Conservation (phyloP, 2,113 vertebrate species). For the Malaclemys terrapin region DNA sequence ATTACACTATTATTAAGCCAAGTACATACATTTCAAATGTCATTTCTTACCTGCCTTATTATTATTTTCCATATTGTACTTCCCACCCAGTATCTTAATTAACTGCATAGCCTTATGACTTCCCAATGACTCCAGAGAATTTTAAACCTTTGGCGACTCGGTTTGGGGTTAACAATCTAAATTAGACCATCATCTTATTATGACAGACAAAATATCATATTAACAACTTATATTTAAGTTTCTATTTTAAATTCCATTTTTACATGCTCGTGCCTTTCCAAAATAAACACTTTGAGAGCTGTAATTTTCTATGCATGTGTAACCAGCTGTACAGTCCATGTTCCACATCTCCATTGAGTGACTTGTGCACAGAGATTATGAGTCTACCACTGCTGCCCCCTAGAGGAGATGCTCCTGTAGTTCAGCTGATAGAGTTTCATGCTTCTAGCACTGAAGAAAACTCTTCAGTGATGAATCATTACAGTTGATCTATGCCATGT, state of each 20-base stretch:
- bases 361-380: not conserved
- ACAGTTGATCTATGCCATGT: not conserved
- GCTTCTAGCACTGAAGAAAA: not conserved
- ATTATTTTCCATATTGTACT: not conserved
- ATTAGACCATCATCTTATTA: not conserved
- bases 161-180: not conserved
- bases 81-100: not conserved
- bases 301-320: not conserved
- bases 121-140: accelerated
- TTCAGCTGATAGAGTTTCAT: not conserved
- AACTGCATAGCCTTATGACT: not conserved
- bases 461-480: not conserved
- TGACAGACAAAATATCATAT: not conserved
- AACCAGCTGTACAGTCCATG: not conserved
- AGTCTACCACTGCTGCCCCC: not conserved
- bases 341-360: not conserved
- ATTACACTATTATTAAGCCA: not conserved
- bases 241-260: not conserved
- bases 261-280: not conserved
- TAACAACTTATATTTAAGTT: not conserved
- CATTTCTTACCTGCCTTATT: not conserved
- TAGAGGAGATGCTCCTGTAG: not conserved
- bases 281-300: not conserved
- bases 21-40: not conserved
- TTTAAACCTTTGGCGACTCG: not conserved